phyloP scores from a whole-genome alignment of 1,140 invertebrate species.

The Marisa cornuarietis region DNA sequence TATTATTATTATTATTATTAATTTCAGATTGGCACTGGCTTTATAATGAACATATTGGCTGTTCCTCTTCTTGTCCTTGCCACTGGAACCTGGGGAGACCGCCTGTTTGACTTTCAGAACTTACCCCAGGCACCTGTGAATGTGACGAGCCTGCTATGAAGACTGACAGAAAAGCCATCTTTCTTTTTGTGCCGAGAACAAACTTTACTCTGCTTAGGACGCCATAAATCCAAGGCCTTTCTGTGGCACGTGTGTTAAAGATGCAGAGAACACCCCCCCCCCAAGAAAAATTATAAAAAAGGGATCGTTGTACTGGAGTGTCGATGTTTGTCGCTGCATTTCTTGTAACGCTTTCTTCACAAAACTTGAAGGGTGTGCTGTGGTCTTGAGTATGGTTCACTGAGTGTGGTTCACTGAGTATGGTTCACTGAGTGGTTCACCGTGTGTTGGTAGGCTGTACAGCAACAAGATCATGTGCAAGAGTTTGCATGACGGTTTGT shows the following conservation, averaged over 20 bases:
- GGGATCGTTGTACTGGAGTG: not conserved
- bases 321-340: not conserved
- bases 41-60: constrained; percentile 81
- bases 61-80: constrained; percentile 74
- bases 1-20: not conserved
- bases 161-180: too few species aligned
- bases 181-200: not conserved
- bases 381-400: too few species aligned
- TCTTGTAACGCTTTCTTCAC: too few species aligned
- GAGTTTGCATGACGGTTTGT: too few species aligned
- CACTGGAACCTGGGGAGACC: constrained; percentile 73
- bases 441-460: too few species aligned
- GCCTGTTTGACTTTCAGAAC: constrained; percentile 35
- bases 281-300: not conserved
- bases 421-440: too few species aligned
- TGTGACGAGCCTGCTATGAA: not conserved
- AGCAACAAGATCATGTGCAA: too few species aligned
- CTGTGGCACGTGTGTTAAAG: not conserved
- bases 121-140: constrained; percentile 29
- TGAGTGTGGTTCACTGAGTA: too few species aligned
- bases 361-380: too few species aligned
- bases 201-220: not conserved
- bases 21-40: constrained; percentile 73
- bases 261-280: not conserved
- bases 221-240: not conserved